Evolutionary conservation across 2,113 vertebrate species (phyloP).

Genomic region (Otocyon megalotis): DNA sequence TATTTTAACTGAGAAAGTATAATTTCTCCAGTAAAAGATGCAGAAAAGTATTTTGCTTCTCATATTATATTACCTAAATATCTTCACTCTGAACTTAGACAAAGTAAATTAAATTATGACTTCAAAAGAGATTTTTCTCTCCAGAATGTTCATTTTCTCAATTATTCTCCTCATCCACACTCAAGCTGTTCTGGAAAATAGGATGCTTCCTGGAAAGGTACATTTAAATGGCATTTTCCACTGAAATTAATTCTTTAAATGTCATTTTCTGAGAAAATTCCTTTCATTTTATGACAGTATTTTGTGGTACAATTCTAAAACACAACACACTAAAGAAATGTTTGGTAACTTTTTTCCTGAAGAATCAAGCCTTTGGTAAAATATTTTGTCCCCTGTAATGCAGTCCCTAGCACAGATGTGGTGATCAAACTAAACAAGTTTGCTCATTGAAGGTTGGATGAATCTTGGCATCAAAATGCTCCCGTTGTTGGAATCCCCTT

Average conservation of each 20-base stretch:
- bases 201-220: slow-evolving; percentile 71
- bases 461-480: slow-evolving; percentile 42
- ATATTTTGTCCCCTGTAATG: background rate
- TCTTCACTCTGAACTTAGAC: background rate
- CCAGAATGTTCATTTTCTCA: background rate
- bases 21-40: background rate
- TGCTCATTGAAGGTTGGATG: background rate
- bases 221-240: background rate
- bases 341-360: slow-evolving; percentile 56
- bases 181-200: slow-evolving; percentile 28
- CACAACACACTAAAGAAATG: slow-evolving; percentile 70
- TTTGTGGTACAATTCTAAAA: slow-evolving; percentile 65
- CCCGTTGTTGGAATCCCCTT: slow-evolving; percentile 63
- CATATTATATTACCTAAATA: background rate
- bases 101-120: slow-evolving; percentile 66
- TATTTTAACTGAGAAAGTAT: slow-evolving; percentile 53
- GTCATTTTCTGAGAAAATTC: slow-evolving; percentile 71
- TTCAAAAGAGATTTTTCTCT: slow-evolving; percentile 34
- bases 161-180: background rate
- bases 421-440: background rate
- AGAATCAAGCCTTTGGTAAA: slow-evolving; percentile 74
- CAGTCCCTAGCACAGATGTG: background rate
- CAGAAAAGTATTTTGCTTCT: background rate
- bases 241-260: background rate
- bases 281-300: slow-evolving; percentile 69